These are phyloP conservation scores for Papilio polyxenes DNA, from an alignment of 1,140 invertebrate species.

Conservation along the genomic window DNA sequence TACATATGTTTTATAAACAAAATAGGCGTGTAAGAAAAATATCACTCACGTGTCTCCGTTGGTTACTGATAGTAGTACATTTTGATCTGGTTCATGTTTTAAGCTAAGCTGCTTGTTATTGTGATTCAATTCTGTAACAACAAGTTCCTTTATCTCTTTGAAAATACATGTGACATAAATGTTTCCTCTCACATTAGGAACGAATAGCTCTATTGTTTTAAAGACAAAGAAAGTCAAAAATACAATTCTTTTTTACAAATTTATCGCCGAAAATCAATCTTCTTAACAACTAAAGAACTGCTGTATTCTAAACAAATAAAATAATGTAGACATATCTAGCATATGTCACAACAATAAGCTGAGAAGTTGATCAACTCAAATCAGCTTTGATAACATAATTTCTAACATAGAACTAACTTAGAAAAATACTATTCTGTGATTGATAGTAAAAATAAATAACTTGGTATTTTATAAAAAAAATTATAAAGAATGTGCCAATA, in stretches of 20 bases:
- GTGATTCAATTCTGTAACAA: neutral
- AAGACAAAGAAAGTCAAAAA: neutral
- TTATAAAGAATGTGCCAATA: constrained; percentile 54
- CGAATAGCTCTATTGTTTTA: neutral
- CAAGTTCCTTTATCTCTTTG: neutral
- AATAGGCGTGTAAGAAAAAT: neutral
- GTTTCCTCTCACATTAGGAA: neutral
- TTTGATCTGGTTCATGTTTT: neutral
- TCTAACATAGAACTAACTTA: neutral
- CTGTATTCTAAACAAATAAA: no score
- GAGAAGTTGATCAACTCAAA: neutral
- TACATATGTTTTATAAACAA: neutral
- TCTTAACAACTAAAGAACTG: no score
- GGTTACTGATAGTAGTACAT: neutral
- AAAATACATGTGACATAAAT: neutral
- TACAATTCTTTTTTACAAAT: neutral
- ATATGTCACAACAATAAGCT: no score
- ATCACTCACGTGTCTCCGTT: neutral
- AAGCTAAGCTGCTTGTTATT: neutral
- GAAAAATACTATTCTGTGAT: neutral
- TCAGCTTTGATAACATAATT: neutral
- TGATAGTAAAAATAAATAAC: constrained; percentile 19
- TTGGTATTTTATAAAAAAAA: constrained; percentile 14
- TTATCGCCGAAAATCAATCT: no score
- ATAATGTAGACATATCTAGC: no score